A percentile compares a stretch with the other conserved stretches of the same genome.
phyloP scores from a whole-genome alignment of 2,113 vertebrate genomes.

The Oxyura jamaicensis region DNA sequence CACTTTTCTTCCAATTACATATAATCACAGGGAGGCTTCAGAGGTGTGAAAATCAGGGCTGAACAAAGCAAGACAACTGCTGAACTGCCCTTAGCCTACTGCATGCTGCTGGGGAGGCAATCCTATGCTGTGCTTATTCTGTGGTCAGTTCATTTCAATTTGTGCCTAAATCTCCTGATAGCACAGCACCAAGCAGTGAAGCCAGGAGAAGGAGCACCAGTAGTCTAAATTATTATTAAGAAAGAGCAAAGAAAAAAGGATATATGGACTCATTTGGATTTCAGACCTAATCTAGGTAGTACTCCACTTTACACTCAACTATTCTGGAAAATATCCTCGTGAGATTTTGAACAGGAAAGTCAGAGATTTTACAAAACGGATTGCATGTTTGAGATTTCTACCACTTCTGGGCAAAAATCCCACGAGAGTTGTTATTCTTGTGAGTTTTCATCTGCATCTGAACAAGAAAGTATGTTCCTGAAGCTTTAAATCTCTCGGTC shows the following conservation, averaged over 20 bases:
- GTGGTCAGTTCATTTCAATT: background rate
- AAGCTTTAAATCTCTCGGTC: background rate
- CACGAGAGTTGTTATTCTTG: background rate
- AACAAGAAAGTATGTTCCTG: background rate
- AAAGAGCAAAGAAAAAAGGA: background rate
- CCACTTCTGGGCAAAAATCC: constrained; percentile 1
- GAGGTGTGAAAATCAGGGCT: background rate
- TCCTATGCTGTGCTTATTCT: background rate
- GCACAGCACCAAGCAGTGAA: background rate
- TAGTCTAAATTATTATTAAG: background rate
- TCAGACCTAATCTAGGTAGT: background rate
- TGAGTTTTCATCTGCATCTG: constrained; percentile 4
- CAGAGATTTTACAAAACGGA: background rate
- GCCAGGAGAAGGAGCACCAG: background rate
- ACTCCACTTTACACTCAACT: background rate
- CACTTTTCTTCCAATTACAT: background rate
- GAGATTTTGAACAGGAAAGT: background rate
- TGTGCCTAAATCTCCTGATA: background rate
- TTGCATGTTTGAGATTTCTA: constrained; percentile 15
- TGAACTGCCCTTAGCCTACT: background rate
- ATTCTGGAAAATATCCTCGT: background rate
- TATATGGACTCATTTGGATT: background rate
- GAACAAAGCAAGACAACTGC: background rate
- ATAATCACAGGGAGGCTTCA: accelerated
- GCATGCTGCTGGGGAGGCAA: accelerated